Conservation (phyloP, 1,140 invertebrate species). For the Neelides sp. region DNA sequence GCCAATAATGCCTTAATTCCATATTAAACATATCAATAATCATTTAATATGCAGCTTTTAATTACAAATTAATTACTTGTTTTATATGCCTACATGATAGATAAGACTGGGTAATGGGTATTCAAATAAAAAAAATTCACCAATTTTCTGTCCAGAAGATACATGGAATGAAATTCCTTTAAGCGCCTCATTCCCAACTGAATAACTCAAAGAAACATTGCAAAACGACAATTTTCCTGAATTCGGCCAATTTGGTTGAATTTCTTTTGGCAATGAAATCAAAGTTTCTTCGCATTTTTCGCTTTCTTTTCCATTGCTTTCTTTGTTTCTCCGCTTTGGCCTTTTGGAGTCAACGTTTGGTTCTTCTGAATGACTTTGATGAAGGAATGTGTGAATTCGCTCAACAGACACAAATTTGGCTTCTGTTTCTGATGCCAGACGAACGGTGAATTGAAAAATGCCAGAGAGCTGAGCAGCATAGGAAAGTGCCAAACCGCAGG, state of each 20-base stretch:
- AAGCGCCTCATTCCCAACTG: conserved; percentile 35
- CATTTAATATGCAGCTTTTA: background rate
- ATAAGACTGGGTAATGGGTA: background rate
- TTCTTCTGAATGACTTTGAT: conserved; percentile 27
- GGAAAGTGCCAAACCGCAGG: conserved; percentile 53
- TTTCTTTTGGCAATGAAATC: background rate
- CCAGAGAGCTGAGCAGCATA: conserved; percentile 53
- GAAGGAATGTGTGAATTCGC: conserved; percentile 41
- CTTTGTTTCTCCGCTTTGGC: background rate
- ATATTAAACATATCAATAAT: background rate
- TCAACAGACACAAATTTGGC: conserved; percentile 52
- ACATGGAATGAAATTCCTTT: conserved; percentile 45
- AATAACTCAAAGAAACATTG: conserved; percentile 11
- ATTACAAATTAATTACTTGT: background rate
- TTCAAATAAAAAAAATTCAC: conserved; percentile 11
- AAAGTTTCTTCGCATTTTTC: background rate
- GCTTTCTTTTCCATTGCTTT: background rate
- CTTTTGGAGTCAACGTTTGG: no score
- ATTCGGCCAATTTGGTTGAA: conserved; percentile 25
- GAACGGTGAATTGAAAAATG: conserved; percentile 50
- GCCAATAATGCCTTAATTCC: conserved; percentile 49
- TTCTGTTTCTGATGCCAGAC: conserved; percentile 52
- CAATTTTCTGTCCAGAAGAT: conserved; percentile 46
- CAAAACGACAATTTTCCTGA: conserved; percentile 22
- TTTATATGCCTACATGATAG: background rate